Conservation (phyloP, 2,797 vertebrate species). For the Cyclopterus lumpus region DNA sequence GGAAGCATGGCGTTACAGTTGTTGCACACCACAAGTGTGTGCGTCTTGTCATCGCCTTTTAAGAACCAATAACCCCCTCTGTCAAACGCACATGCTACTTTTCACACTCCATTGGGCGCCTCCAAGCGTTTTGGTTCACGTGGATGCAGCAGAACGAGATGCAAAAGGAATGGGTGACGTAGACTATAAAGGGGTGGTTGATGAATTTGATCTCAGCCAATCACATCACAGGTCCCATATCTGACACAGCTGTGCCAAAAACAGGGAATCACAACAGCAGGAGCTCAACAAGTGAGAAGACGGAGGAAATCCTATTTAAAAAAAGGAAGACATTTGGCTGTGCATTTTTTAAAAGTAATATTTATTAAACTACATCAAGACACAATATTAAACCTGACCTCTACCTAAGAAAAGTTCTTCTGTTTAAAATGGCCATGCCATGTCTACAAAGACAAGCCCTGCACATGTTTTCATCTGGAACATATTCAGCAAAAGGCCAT, state of each 20-base stretch:
- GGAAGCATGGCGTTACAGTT: too few species aligned
- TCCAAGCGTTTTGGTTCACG: not conserved
- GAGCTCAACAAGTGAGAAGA: not conserved
- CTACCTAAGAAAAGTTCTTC: not conserved
- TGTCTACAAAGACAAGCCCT: not conserved
- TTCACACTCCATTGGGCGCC: not conserved
- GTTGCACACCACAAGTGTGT: too few species aligned
- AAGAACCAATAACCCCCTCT: too few species aligned
- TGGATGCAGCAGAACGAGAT: not conserved
- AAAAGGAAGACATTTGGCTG: not conserved
- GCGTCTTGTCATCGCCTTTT: too few species aligned
- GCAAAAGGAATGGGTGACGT: not conserved
- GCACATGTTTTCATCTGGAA: slow-evolving; percentile 27
- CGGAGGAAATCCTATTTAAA: too few species aligned
- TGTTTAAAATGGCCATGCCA: not conserved
- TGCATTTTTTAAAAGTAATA: not conserved
- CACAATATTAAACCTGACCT: not conserved
- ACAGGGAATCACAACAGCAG: not conserved
- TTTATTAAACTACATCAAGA: not conserved
- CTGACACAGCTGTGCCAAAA: not conserved
- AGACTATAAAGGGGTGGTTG: not conserved
- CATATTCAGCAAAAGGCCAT: slow-evolving; percentile 28
- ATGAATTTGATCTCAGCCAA: not conserved
- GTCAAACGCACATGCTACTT: too few species aligned
- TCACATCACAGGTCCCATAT: not conserved